phyloP scores from a whole-genome alignment of 1,140 invertebrate species.

The Andricus grossulariae region DNA sequence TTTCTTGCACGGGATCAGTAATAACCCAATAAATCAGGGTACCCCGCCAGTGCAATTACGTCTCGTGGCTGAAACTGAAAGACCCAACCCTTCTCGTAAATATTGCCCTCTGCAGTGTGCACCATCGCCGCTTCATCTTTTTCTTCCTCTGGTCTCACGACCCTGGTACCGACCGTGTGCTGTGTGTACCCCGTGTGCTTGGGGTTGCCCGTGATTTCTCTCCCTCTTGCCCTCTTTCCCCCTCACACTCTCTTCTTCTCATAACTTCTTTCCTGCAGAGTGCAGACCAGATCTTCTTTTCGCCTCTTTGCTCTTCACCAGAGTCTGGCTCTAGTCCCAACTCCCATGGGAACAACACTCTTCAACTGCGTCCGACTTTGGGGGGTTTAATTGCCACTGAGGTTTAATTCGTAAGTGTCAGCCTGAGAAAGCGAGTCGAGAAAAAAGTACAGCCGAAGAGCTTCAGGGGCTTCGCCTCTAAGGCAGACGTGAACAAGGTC shows the following conservation, averaged over 20 bases:
- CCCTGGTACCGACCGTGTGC: slow-evolving; percentile 35
- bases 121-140: slow-evolving; percentile 47
- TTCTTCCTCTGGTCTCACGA: slow-evolving; percentile 59
- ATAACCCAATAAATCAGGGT: slow-evolving; percentile 73
- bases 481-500: slow-evolving; percentile 13
- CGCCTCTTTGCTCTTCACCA: slow-evolving; percentile 1
- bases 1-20: slow-evolving; percentile 65
- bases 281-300: slow-evolving; percentile 6
- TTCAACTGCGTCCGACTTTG: slow-evolving; percentile 36
- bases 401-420: slow-evolving; percentile 71
- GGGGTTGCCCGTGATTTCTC: slow-evolving; percentile 42
- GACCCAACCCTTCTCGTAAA: slow-evolving; percentile 72
- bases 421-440: slow-evolving; percentile 57
- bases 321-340: slow-evolving; percentile 32
- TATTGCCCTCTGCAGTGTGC: slow-evolving; percentile 60
- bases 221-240: slow-evolving; percentile 26
- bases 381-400: slow-evolving; percentile 68
- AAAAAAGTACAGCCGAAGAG: slow-evolving; percentile 43
- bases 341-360: slow-evolving; percentile 39
- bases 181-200: slow-evolving; percentile 9
- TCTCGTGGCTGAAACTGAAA: slow-evolving; percentile 55
- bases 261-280: slow-evolving; percentile 25
- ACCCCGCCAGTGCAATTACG: slow-evolving; percentile 69
- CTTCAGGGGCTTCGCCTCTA: background rate
- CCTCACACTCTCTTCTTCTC: slow-evolving; percentile 32